These are phyloP conservation scores for Thamnophis sirtalis DNA, from an alignment of 2,113 vertebrate genomes.

Conservation along the genomic window DNA sequence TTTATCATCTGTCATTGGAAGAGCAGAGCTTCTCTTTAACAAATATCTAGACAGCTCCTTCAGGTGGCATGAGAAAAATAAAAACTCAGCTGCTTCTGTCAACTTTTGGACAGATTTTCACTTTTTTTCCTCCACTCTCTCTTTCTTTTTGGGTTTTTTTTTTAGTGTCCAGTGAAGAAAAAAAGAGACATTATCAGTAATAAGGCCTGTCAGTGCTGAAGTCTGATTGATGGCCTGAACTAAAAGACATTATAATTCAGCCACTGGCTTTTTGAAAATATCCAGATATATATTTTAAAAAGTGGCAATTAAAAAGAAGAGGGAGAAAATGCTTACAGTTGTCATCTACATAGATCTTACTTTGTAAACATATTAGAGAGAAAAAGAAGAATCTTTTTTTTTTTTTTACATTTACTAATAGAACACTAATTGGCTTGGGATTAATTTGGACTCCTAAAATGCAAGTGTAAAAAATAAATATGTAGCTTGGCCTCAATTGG, in stretches of 20 bases:
- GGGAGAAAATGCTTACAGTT: constrained; percentile 31
- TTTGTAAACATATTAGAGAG: neutral
- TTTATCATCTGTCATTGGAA: constrained; percentile 40
- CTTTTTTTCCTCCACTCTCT: neutral
- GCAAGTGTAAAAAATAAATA: neutral
- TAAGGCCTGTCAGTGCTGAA: constrained; percentile 11
- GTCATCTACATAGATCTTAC: constrained; percentile 26
- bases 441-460: neutral
- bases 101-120: constrained; percentile 22
- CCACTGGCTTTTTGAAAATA: constrained; percentile 12
- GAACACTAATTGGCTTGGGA: neutral
- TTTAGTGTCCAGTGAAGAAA: constrained; percentile 23
- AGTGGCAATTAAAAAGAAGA: neutral
- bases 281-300: constrained; percentile 31
- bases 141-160: constrained; percentile 5
- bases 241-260: constrained; percentile 52
- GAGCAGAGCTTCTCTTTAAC: rapidly evolving
- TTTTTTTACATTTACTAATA: neutral
- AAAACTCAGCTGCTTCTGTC: constrained; percentile 24
- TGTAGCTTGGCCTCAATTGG: neutral
- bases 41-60: neutral
- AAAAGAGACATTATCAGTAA: constrained; percentile 9
- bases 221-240: constrained; percentile 49
- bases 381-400: neutral
- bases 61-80: constrained; percentile 19